A percentile compares a stretch with the other conserved stretches of the same genome.
Conservation (phyloP, 2,888 invertebrate genomes). For the Ormyrus thymus region DNA sequence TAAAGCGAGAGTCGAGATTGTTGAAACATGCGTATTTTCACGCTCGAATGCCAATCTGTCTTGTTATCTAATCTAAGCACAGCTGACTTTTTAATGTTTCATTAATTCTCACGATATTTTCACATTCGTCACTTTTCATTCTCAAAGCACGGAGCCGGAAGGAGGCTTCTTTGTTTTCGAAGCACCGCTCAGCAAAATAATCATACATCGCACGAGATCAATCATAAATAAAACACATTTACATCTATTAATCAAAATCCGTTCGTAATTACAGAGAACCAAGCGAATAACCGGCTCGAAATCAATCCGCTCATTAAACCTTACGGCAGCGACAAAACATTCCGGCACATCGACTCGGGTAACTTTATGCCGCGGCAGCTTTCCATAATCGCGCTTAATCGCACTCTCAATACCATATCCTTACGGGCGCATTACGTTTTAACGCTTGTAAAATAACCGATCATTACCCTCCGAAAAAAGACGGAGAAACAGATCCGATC, state of each 20-base stretch:
- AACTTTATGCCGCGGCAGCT: background rate
- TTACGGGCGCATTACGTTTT: slow-evolving; percentile 27
- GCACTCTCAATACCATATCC: slow-evolving; percentile 20
- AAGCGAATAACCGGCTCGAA: background rate
- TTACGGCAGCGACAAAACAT: too few relatives aligned
- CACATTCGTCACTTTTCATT: background rate
- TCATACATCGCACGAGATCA: too few relatives aligned
- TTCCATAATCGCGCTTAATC: slow-evolving; percentile 14
- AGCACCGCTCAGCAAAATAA: too few relatives aligned
- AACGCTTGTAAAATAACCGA: slow-evolving; percentile 34
- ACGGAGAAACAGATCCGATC: slow-evolving; percentile 16
- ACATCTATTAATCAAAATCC: too few relatives aligned
- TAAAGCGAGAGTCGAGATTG: slow-evolving; percentile 8
- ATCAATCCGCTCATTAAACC: background rate
- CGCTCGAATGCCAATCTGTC: slow-evolving; percentile 33
- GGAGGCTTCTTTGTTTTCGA: too few relatives aligned
- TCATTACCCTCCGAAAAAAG: slow-evolving; percentile 46
- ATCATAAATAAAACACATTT: too few relatives aligned
- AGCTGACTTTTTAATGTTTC: slow-evolving; percentile 17
- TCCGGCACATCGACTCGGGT: background rate
- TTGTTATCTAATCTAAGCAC: slow-evolving; percentile 6
- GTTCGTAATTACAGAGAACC: background rate
- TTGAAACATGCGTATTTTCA: slow-evolving; percentile 24
- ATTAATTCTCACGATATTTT: slow-evolving; percentile 4
- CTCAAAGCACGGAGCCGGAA: too few relatives aligned